Evolutionary conservation across 2,888 invertebrate species (phyloP).

Genomic region (Phania funesta): DNA sequence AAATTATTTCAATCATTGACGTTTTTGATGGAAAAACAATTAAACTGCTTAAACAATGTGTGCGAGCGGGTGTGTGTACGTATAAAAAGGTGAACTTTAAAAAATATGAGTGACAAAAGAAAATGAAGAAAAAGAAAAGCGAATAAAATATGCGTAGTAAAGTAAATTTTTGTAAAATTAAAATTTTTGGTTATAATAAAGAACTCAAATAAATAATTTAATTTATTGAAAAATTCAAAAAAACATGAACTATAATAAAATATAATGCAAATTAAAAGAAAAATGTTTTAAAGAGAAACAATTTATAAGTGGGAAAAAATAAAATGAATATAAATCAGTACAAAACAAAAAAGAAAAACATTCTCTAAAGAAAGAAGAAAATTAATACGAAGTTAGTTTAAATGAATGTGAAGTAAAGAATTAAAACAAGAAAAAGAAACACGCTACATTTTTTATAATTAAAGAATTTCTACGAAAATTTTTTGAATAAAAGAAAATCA

Average conservation of each 20-base stretch:
- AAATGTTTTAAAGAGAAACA: constrained; percentile 7
- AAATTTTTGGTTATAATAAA: constrained; percentile 42
- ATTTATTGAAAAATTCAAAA: neutral
- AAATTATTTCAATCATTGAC: constrained; percentile 68
- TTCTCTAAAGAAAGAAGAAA: constrained; percentile 32
- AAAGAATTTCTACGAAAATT: constrained; percentile 29
- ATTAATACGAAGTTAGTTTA: constrained; percentile 43
- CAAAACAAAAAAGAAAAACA: constrained; percentile 63
- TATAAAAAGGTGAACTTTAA: constrained; percentile 61
- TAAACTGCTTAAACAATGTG: constrained; percentile 41
- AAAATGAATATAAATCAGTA: constrained; percentile 58
- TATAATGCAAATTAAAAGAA: neutral
- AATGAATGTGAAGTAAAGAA: constrained; percentile 47
- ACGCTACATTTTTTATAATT: constrained; percentile 43
- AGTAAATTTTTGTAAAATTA: constrained; percentile 54
- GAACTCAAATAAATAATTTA: constrained; percentile 36
- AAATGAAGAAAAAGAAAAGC: constrained; percentile 56
- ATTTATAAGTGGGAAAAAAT: constrained; percentile 21
- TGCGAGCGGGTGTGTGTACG: constrained; percentile 26
- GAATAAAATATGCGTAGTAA: constrained; percentile 65
- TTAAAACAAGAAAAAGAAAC: constrained; percentile 27
- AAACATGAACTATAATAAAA: constrained; percentile 3
- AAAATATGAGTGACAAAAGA: constrained; percentile 52
- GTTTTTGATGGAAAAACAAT: constrained; percentile 64
- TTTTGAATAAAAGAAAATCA: constrained; percentile 23